Evolutionary conservation across 2,888 invertebrate species (phyloP).

Genomic region (Nipponacmea schrenckii): DNA sequence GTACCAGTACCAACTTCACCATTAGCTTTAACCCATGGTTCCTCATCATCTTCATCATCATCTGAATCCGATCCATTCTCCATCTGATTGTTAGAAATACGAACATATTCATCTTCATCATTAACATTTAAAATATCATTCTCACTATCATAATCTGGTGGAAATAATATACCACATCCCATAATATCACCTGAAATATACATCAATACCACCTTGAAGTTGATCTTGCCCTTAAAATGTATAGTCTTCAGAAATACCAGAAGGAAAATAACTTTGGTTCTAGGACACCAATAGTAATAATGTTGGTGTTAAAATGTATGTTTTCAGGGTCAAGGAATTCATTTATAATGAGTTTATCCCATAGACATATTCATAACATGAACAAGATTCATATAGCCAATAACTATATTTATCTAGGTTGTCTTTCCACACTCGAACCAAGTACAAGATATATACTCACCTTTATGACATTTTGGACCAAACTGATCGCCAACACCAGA

Average conservation of each 20-base stretch:
- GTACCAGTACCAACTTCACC: constrained; percentile 57
- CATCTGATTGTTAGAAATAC: constrained; percentile 42
- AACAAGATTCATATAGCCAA: too few relatives aligned
- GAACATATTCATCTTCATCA: constrained; percentile 47
- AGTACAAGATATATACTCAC: constrained; percentile 36
- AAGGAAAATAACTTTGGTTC: too few relatives aligned
- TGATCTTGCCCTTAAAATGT: too few relatives aligned
- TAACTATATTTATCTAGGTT: too few relatives aligned
- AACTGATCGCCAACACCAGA: constrained; percentile 71
- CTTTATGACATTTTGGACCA: constrained; percentile 71
- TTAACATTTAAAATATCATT: constrained; percentile 54
- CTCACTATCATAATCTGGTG: constrained; percentile 65
- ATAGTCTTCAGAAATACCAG: too few relatives aligned
- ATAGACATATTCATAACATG: too few relatives aligned
- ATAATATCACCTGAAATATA: constrained; percentile 69
- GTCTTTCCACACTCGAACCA: too few relatives aligned
- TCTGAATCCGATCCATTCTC: constrained; percentile 64
- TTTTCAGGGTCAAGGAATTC: too few relatives aligned
- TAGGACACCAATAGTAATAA: too few relatives aligned
- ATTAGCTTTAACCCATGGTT: constrained; percentile 5
- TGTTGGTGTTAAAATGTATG: too few relatives aligned
- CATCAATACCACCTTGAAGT: neutral
- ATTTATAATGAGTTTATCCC: too few relatives aligned
- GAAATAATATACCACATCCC: constrained; percentile 72
- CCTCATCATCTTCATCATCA: constrained; percentile 57